phyloP scores from a whole-genome alignment of 2,113 vertebrate species.

The Microcebus murinus region DNA sequence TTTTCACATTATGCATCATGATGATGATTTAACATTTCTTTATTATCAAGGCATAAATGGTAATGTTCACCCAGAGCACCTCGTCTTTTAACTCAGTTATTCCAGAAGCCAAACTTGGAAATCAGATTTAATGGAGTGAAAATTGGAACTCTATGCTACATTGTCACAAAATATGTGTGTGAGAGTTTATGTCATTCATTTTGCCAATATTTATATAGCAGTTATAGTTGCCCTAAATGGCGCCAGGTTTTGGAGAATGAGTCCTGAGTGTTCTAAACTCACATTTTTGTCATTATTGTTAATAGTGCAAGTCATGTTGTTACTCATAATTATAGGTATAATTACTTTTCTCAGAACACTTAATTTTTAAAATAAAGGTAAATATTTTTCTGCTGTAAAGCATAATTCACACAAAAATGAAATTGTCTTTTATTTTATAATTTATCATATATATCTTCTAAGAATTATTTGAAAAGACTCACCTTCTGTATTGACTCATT shows the following conservation, averaged over 20 bases:
- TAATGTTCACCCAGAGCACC: not conserved
- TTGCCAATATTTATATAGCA: not conserved
- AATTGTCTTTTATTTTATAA: conserved; percentile 1
- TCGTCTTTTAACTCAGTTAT: conserved; percentile 24
- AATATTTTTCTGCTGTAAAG: not conserved
- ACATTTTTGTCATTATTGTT: not conserved
- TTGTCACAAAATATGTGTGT: not conserved
- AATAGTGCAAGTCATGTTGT: not conserved
- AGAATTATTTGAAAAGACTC: not conserved
- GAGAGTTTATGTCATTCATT: not conserved
- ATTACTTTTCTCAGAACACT: not conserved
- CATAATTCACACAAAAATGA: not conserved
- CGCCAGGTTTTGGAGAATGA: not conserved
- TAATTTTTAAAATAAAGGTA: not conserved
- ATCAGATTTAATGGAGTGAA: conserved; percentile 53
- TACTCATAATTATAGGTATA: not conserved
- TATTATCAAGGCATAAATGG: conserved; percentile 52
- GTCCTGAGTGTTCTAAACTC: not conserved
- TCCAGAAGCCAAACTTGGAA: conserved; percentile 65
- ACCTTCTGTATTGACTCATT: not conserved
- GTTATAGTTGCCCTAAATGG: not conserved
- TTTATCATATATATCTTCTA: not conserved
- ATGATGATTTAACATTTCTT: conserved; percentile 64
- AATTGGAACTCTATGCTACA: not conserved
- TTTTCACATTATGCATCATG: conserved; percentile 14